Base-by-base conservation (phyloP, 2,888 invertebrate species). In the Agapostemon virescens region DNA sequence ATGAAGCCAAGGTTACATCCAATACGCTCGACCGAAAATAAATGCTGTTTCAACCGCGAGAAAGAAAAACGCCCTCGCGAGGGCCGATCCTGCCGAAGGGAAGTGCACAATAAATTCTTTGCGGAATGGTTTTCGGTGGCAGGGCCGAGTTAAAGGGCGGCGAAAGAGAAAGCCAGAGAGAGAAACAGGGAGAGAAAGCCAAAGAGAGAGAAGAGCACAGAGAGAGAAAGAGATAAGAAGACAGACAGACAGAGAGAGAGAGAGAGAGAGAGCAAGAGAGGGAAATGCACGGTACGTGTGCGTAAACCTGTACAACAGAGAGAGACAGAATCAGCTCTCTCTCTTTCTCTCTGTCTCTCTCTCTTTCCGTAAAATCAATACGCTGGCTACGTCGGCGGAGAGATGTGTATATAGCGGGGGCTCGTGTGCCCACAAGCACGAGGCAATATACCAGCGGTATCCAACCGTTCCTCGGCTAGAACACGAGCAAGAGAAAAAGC, bases 291-390 rank as follows among this genome's bases (percentile, higher is more conserved):
- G 38, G 67, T 76, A 68, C 68, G 75, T 70, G 77, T 64, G 49
- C 67, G 79, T 71, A 67, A 74, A 70, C 75, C 75, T 69, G 58
- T 61, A 75, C 33, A 78, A 69, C 67, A n/a, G 66, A 82, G 81
- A 72, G 74, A 85, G 84, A 82, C 42, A 83, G 83, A 79, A 80
- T 74, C 85, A 85, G 85, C 79, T 63, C 36, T 55, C 52, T 52
- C 83, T 13, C 38, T 38, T 11, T 38, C 38, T 38, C 38, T 38
- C 38, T 11, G 11, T 4, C 49, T 49, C 49, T n/a, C 79, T 63
- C n/a, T 36, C 61, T 33, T 82, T 85, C 83, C 78, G 89, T 88
- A 89, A 90, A 89, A 90, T 90, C 90, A 90, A 90, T 90, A 90
- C 89, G 85, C 67, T 61, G 83, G 78, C 79, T 79, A 86, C 82